phyloP scores from a whole-genome alignment of 2,797 vertebrate genomes.

The Silurus aristotelis region DNA sequence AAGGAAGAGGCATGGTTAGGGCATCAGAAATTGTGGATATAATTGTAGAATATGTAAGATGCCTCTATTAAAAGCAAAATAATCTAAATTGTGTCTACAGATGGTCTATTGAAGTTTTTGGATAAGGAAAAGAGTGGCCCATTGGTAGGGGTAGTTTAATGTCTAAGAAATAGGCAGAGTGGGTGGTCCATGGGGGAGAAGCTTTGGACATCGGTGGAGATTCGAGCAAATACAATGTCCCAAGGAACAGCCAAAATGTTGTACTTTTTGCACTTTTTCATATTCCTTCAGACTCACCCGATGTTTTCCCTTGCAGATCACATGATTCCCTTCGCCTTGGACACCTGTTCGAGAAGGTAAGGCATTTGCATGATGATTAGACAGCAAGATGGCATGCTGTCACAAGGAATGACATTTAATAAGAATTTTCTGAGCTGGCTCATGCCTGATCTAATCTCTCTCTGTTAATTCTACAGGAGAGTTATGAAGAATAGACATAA shows the following conservation, averaged over 20 bases:
- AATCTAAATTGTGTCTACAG: no score
- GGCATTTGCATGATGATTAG: not conserved
- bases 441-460: not conserved
- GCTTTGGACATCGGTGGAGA: not conserved
- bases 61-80: not conserved
- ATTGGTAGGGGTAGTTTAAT: not conserved
- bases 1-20: not conserved
- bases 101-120: not conserved
- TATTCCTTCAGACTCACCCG: not conserved
- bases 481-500: not conserved
- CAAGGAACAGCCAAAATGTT: not conserved
- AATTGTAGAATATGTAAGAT: not conserved
- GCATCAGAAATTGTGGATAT: no score
- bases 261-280: no score
- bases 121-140: not conserved
- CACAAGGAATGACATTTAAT: not conserved
- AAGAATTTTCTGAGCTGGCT: not conserved
- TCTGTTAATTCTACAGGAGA: constrained; percentile 5
- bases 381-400: not conserved
- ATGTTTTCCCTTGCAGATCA: not conserved
- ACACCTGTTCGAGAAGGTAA: not conserved
- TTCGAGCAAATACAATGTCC: no score
- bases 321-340: not conserved
- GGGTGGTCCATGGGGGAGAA: no score
- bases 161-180: not conserved